Evolutionary conservation across 2,888 invertebrate genomes (phyloP), one percentile per base, ranked within the genome.

Genomic region (Hyppa rectilinea): DNA sequence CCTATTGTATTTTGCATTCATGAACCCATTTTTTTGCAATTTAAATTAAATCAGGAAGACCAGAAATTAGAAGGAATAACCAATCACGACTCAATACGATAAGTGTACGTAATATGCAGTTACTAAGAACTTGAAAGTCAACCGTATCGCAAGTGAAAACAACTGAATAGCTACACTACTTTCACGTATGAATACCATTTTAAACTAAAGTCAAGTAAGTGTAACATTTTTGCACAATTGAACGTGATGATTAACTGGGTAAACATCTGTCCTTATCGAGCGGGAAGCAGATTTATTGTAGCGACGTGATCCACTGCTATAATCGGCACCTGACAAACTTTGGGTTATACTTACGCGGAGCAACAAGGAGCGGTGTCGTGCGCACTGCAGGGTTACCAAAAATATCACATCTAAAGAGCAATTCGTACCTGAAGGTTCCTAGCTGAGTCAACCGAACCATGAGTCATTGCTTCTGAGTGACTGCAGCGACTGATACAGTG

Each of bases 51-150:
- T 55, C 49, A 73, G 52, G 77, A 73, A 71, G 52, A 71, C 77
- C 71, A 70, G 52, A 26, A 43, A 17, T 29, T 59, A 40, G 26
- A 6, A 29, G 47, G 52, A 77, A 71, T 73, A 53, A 58, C 73
- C 52, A 77, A 83, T 74, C 64, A 67, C 67, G 65, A 83, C 47
- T 66, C 47, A 47, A 67, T 50, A 64, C 50, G 71, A 75, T 50
- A 58, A 60, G 65, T 69, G 49, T 70, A 82, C 81, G 75, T 78
- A 81, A 72, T 68, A 66, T 75, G 66, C 68, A 55, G 75, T 83
- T 78, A 65, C 69, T 77, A 49, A 78, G 66, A 82, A 84, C 84
- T 80, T 73, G 85, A 84, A 83, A 83, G 80, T 78, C 80, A 80
- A 73, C 82, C 50, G 71, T 73, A 82, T 63, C 60, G 69, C 64